Conservation (phyloP, 1,140 invertebrate genomes). For the Hyposmocoma kahamanoa region DNA sequence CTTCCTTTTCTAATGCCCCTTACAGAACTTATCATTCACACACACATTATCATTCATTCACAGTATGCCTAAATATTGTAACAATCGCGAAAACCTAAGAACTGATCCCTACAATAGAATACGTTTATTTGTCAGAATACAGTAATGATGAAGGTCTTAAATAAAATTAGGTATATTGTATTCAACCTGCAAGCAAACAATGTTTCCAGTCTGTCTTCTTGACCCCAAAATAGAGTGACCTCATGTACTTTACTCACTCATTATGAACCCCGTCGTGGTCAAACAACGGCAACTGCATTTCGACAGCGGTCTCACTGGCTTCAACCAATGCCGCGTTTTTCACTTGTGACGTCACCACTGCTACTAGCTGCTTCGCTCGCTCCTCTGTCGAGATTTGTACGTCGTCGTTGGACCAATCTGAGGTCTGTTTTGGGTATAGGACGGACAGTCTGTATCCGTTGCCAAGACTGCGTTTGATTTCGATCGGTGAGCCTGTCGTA, state of each 20-base stretch:
- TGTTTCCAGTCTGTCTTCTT: no score
- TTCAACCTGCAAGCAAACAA: no score
- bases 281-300: slow-evolving; percentile 72
- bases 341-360: slow-evolving; percentile 56
- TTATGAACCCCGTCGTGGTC: slow-evolving; percentile 68
- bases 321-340: slow-evolving; percentile 65
- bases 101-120: no score
- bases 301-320: slow-evolving; percentile 52
- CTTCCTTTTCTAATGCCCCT: no score
- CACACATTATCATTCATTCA: no score
- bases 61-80: no score
- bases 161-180: no score
- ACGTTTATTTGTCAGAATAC: no score
- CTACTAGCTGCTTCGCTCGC: slow-evolving; percentile 54
- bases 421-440: slow-evolving; percentile 45
- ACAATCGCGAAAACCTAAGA: no score
- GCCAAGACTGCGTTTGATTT: slow-evolving; percentile 84
- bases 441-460: slow-evolving; percentile 83
- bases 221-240: no score
- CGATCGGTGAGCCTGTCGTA: slow-evolving; percentile 77
- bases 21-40: no score
- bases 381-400: slow-evolving; percentile 38
- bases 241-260: slow-evolving; percentile 66
- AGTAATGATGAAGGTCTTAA: no score
- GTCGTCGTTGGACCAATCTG: slow-evolving; percentile 14